Evolutionary conservation across 2,888 invertebrate species (phyloP).

Genomic region (Allacma fusca): DNA sequence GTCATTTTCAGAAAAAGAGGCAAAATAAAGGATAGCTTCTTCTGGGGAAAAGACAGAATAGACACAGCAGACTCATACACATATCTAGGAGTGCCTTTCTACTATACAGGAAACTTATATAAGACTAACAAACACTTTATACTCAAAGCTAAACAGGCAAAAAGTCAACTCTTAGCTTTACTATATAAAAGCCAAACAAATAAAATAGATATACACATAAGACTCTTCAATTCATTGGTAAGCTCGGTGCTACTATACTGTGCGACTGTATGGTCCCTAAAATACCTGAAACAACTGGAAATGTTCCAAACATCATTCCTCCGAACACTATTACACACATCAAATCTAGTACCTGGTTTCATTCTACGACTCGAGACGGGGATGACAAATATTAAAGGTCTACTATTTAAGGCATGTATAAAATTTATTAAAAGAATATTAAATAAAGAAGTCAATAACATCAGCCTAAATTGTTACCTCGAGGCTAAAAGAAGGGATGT

Average conservation of each 20-base stretch:
- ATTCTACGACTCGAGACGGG: not conserved
- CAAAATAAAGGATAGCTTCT: not conserved
- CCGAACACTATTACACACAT: not conserved
- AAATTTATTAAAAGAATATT: not conserved
- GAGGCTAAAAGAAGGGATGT: not conserved
- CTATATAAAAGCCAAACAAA: not conserved
- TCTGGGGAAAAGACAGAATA: not conserved
- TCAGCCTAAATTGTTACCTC: not conserved
- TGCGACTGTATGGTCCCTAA: not conserved
- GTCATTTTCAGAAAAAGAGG: constrained; percentile 13
- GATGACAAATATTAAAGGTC: not conserved
- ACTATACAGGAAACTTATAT: not conserved
- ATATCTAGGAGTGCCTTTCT: not conserved
- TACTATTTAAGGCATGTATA: not conserved
- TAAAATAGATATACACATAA: not conserved
- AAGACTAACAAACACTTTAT: not conserved
- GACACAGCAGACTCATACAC: constrained; percentile 1
- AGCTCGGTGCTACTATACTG: constrained; percentile 15
- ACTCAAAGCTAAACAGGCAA: not conserved
- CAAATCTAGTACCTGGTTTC: not conserved
- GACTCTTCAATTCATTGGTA: not conserved
- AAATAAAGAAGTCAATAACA: not conserved
- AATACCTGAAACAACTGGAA: not conserved
- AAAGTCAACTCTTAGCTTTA: not conserved
- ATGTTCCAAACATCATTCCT: not conserved